These are phyloP conservation scores for Meteorus colon DNA, from an alignment of 2,888 invertebrate genomes.

Conservation along the genomic window DNA sequence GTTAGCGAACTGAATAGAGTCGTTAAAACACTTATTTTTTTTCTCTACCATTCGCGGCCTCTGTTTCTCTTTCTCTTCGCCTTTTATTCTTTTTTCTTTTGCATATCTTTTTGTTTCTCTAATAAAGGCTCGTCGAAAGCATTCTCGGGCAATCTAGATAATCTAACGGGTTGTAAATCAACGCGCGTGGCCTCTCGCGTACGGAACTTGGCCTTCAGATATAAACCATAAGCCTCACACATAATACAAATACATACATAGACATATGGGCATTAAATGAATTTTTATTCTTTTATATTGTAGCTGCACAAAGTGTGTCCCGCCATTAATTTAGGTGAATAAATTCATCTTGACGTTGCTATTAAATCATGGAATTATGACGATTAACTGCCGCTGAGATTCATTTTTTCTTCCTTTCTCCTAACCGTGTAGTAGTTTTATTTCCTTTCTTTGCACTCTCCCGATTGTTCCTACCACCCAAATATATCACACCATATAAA, in stretches of 20 bases:
- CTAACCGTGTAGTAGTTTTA: slow-evolving; percentile 24
- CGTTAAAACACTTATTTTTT: slow-evolving; percentile 46
- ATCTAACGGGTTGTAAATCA: slow-evolving; percentile 54
- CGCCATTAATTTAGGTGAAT: slow-evolving; percentile 47
- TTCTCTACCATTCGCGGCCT: slow-evolving; percentile 9
- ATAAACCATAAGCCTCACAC: slow-evolving; percentile 48
- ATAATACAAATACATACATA: slow-evolving; percentile 30
- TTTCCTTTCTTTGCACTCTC: slow-evolving; percentile 39
- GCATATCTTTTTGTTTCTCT: slow-evolving; percentile 30
- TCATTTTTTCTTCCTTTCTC: slow-evolving; percentile 61
- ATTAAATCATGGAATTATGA: slow-evolving; percentile 69
- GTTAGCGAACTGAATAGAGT: slow-evolving; percentile 50
- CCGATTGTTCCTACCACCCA: slow-evolving; percentile 44
- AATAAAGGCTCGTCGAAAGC: slow-evolving; percentile 47
- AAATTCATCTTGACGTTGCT: slow-evolving; percentile 57
- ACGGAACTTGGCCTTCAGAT: slow-evolving; percentile 21
- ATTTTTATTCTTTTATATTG: slow-evolving; percentile 27
- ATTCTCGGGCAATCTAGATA: slow-evolving; percentile 52
- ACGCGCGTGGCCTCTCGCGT: slow-evolving; percentile 23
- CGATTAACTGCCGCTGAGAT: slow-evolving; percentile 67
- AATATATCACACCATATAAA: slow-evolving; percentile 18
- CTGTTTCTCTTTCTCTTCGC: slow-evolving; percentile 22
- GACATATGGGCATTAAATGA: background rate
- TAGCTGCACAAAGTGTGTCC: slow-evolving; percentile 25
- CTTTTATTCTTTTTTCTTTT: slow-evolving; percentile 26